Conservation (phyloP, 2,113 vertebrate genomes). For the Carassius carassius region DNA sequence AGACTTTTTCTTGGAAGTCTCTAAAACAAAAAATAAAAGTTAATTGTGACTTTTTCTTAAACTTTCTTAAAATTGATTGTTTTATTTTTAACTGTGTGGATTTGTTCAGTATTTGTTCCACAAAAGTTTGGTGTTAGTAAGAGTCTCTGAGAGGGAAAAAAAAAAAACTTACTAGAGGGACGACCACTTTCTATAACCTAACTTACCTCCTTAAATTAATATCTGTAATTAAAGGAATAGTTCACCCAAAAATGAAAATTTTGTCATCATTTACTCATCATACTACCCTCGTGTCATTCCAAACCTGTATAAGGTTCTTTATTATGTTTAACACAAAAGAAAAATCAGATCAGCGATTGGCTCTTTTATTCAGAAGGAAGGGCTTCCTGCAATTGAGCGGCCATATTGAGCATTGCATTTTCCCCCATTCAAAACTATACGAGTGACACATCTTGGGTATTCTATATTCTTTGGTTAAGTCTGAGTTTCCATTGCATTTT, state of each 20-base stretch:
- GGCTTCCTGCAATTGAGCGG: too few species aligned
- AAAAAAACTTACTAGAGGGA: background rate
- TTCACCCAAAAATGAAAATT: too few species aligned
- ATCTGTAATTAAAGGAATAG: too few species aligned
- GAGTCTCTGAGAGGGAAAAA: background rate
- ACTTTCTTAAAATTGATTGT: background rate
- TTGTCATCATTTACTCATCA: too few species aligned
- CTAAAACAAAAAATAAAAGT: background rate
- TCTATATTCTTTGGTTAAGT: background rate
- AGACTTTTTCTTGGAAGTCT: background rate
- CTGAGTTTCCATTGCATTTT: conserved; percentile 48
- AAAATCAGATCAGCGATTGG: too few species aligned
- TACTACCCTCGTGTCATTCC: too few species aligned
- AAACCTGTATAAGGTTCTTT: too few species aligned
- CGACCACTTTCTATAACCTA: background rate
- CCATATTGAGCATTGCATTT: too few species aligned
- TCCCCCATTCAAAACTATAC: too few species aligned
- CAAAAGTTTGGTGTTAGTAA: background rate
- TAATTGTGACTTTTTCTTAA: background rate
- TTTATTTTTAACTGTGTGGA: background rate
- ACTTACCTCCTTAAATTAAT: background rate
- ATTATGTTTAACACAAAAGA: too few species aligned
- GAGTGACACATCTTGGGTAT: too few species aligned
- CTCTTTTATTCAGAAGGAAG: too few species aligned
- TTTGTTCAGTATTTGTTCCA: background rate